Conservation (phyloP, 1,140 invertebrate genomes). For the Euschistus heros region DNA sequence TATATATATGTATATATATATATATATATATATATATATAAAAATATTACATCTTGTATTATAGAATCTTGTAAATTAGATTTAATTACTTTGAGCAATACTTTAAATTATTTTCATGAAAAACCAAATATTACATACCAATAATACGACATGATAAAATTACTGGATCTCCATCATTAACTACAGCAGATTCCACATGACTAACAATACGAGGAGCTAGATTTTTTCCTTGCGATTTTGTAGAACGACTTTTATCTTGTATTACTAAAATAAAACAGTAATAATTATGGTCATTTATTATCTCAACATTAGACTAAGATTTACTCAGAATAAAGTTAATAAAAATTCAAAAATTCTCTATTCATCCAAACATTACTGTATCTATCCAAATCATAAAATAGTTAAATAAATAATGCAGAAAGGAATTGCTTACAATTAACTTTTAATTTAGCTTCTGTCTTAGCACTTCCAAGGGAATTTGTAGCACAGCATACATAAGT, state of each 20-base stretch:
- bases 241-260: slow-evolving; percentile 36
- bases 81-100: no score
- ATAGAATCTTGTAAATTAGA: no score
- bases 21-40: no score
- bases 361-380: not conserved
- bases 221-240: slow-evolving; percentile 42
- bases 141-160: slow-evolving; percentile 75
- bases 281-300: not conserved
- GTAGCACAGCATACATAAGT: slow-evolving; percentile 77
- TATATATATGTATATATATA: no score
- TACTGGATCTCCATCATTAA: slow-evolving; percentile 77
- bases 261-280: slow-evolving; percentile 44
- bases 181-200: slow-evolving; percentile 64
- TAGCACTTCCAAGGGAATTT: slow-evolving; percentile 74
- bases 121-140: no score
- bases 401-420: not conserved
- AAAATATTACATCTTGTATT: no score
- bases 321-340: not conserved
- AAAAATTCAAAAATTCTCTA: no score
- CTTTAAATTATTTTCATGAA: no score
- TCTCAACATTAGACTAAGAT: not conserved
- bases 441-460: slow-evolving; percentile 70
- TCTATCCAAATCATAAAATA: not conserved
- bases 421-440: slow-evolving; percentile 61
- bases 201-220: slow-evolving; percentile 73